phyloP scores from a whole-genome alignment of 2,888 invertebrate genomes.

The Scrobipalpa atriplicella region DNA sequence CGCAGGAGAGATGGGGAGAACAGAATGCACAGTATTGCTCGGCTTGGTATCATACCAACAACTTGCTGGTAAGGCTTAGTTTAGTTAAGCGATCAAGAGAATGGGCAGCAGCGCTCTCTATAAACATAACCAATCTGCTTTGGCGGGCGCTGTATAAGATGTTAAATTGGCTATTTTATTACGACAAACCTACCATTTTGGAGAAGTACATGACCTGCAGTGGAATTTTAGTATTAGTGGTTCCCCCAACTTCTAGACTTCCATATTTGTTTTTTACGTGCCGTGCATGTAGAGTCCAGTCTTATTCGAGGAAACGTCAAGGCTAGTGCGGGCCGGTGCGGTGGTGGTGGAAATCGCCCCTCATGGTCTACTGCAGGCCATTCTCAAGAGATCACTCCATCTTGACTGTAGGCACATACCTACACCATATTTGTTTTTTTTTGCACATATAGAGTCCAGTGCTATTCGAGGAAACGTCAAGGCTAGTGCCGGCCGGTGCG shows the following conservation, averaged over 20 bases:
- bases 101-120: background rate
- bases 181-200: too few relatives aligned
- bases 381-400: slow-evolving; percentile 89
- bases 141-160: too few relatives aligned
- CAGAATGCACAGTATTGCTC: slow-evolving; percentile 79
- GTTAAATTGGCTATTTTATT: too few relatives aligned
- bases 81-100: too few relatives aligned
- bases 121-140: too few relatives aligned
- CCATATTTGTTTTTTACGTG: background rate
- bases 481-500: slow-evolving; percentile 89
- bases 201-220: too few relatives aligned
- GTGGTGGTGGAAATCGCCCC: slow-evolving; percentile 95
- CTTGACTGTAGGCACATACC: slow-evolving; percentile 85
- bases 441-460: slow-evolving; percentile 69
- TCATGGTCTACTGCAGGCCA: slow-evolving; percentile 94
- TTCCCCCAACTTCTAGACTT: background rate
- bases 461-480: slow-evolving; percentile 90
- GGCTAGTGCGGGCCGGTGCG: slow-evolving; percentile 89
- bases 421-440: background rate
- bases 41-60: slow-evolving; percentile 92
- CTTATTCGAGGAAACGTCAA: slow-evolving; percentile 90
- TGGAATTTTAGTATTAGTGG: background rate
- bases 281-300: slow-evolving; percentile 77
- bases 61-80: slow-evolving; percentile 86
- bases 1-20: slow-evolving; percentile 59